Percentiles rank a stretch among this genome's conserved stretches.
Conservation (phyloP, 2,888 invertebrate genomes). For the Abrostola triplasia region DNA sequence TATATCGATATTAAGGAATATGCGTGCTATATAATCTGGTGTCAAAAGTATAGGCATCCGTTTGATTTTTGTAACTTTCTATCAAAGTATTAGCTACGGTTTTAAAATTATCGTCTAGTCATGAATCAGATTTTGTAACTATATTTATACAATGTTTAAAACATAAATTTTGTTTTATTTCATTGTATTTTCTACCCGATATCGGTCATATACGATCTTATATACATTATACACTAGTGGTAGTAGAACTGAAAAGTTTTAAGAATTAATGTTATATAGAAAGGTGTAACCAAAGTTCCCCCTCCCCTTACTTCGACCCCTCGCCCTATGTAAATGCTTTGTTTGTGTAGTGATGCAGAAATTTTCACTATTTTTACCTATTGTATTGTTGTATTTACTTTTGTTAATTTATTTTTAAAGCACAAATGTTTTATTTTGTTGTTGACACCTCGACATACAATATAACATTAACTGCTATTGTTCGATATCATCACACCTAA, state of each 20-base stretch:
- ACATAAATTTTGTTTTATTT: conserved; percentile 50
- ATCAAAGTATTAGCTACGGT: conserved; percentile 48
- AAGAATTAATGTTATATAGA: conserved; percentile 41
- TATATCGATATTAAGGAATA: conserved; percentile 59
- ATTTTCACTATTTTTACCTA: conserved; percentile 71
- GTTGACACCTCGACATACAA: conserved; percentile 84
- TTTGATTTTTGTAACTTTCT: conserved; percentile 45
- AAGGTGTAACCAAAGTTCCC: conserved; percentile 61
- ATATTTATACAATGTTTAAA: conserved; percentile 67
- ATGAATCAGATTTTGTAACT: conserved; percentile 67
- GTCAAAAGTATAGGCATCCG: conserved; percentile 45
- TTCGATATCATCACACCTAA: conserved; percentile 86
- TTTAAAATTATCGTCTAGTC: conserved; percentile 73
- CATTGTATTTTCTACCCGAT: conserved; percentile 48
- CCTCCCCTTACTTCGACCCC: conserved; percentile 46
- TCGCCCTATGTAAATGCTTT: conserved; percentile 84
- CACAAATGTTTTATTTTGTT: conserved; percentile 87
- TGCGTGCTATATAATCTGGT: conserved; percentile 65
- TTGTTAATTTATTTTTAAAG: conserved; percentile 87
- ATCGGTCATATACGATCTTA: conserved; percentile 53
- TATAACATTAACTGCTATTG: conserved; percentile 85
- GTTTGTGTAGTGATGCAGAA: conserved; percentile 70
- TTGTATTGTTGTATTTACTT: conserved; percentile 84
- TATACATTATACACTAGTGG: conserved; percentile 49
- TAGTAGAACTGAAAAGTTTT: conserved; percentile 31